phyloP scores from a whole-genome alignment of 2,888 invertebrate species.

The Hylaea fasciaria region DNA sequence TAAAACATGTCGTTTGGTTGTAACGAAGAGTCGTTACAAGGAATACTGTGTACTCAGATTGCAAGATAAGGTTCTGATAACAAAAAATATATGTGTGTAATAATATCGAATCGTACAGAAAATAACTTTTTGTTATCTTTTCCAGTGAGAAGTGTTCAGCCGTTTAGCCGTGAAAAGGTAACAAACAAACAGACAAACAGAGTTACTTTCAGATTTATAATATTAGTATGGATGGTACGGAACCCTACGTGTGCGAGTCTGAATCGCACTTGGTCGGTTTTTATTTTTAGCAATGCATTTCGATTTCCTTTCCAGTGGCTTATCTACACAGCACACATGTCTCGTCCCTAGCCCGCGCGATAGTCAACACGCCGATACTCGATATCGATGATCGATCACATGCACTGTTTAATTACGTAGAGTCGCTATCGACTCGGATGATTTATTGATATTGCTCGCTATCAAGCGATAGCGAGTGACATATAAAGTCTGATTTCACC shows the following conservation, averaged over 20 bases:
- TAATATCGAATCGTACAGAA: slow-evolving; percentile 56
- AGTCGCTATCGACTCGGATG: slow-evolving; percentile 68
- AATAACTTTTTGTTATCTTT: slow-evolving; percentile 41
- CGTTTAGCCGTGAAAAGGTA: no score
- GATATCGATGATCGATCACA: slow-evolving; percentile 72
- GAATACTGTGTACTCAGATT: slow-evolving; percentile 73
- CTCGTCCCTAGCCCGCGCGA: slow-evolving; percentile 16
- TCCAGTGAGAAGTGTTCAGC: slow-evolving; percentile 22
- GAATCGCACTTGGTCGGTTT: not conserved
- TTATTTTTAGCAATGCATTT: not conserved
- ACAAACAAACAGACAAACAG: no score
- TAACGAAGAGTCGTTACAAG: slow-evolving; percentile 71
- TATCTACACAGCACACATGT: slow-evolving; percentile 36
- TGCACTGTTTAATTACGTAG: slow-evolving; percentile 72
- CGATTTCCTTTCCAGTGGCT: slow-evolving; percentile 33
- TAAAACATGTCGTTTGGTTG: slow-evolving; percentile 62
- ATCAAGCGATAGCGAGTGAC: slow-evolving; percentile 54
- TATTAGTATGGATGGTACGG: no score
- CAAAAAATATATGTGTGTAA: slow-evolving; percentile 38
- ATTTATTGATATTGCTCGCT: slow-evolving; percentile 80
- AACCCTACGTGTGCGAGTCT: no score
- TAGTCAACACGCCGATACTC: slow-evolving; percentile 23
- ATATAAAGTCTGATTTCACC: slow-evolving; percentile 39
- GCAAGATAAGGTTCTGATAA: slow-evolving; percentile 67
- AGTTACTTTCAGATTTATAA: no score